These are phyloP conservation scores for Eriocheir sinensis DNA, from an alignment of 1,140 invertebrate genomes.

Conservation along the genomic window DNA sequence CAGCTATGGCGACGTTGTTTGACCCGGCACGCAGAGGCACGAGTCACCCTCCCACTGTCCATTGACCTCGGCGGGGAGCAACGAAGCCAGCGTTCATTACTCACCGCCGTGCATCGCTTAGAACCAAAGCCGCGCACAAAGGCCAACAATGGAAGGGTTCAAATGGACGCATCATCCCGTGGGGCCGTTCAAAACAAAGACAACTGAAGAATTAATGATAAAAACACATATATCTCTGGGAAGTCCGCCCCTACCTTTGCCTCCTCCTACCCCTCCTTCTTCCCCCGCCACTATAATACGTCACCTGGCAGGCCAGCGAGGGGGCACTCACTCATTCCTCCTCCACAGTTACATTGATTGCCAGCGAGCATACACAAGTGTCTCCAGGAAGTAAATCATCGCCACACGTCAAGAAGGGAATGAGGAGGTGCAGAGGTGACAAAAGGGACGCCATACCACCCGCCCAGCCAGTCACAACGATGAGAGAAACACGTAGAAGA, in stretches of 20 bases:
- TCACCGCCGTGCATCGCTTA: neutral
- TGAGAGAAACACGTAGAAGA: no score
- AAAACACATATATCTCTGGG: neutral
- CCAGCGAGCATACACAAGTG: no score
- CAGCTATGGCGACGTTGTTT: neutral
- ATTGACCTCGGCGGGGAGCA: neutral
- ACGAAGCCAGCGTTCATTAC: constrained; percentile 3
- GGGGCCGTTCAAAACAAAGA: neutral
- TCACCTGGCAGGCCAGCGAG: neutral
- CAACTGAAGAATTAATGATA: neutral
- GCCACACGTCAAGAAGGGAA: no score
- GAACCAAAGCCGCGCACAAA: constrained; percentile 12
- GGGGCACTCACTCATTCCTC: neutral
- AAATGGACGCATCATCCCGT: constrained; percentile 6
- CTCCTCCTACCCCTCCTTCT: no score
- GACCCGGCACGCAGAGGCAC: no score
- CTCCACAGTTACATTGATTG: neutral
- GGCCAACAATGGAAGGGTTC: neutral
- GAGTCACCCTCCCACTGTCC: no score
- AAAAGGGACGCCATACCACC: no score
- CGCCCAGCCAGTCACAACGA: no score
- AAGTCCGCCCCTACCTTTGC: no score
- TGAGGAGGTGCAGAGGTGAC: no score
- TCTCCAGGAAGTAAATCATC: no score
- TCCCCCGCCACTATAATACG: neutral